Percentiles rank a stretch among this genome's conserved stretches.
Conservation (phyloP, 2,113 vertebrate genomes). For the Gorsachius goisagi region DNA sequence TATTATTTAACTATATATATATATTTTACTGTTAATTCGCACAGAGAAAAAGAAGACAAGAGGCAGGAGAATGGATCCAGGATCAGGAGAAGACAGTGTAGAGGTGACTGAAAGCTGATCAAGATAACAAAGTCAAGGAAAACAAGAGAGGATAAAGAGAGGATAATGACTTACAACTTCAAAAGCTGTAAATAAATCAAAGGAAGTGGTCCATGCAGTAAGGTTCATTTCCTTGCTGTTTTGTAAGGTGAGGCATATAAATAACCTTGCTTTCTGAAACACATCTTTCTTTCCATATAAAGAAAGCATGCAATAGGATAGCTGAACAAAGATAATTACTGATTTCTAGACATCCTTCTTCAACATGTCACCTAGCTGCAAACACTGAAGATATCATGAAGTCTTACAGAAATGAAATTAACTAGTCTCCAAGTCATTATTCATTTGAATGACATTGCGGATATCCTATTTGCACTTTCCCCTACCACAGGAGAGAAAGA, state of each 20-base stretch:
- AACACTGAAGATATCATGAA: background rate
- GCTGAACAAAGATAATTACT: background rate
- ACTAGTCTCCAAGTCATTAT: background rate
- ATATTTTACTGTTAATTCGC: background rate
- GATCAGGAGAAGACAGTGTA: background rate
- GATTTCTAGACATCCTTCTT: background rate
- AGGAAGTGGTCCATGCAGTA: background rate
- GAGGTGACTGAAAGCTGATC: background rate
- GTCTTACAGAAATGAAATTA: background rate
- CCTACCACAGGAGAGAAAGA: slow-evolving; percentile 2
- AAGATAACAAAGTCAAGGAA: background rate
- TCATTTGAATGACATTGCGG: slow-evolving; percentile 2
- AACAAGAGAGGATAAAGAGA: background rate
- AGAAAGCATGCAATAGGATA: background rate
- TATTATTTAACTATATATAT: background rate
- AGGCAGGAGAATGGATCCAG: background rate
- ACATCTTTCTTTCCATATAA: background rate
- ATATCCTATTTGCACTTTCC: slow-evolving; percentile 19
- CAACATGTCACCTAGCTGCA: background rate
- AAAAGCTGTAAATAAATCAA: background rate
- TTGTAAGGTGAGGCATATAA: background rate
- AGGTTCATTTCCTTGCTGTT: background rate
- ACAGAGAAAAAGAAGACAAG: background rate
- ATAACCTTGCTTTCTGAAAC: background rate
- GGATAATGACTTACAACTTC: background rate